Evolutionary conservation across 1,140 invertebrate genomes (phyloP).

Genomic region (Bombus waltoni): DNA sequence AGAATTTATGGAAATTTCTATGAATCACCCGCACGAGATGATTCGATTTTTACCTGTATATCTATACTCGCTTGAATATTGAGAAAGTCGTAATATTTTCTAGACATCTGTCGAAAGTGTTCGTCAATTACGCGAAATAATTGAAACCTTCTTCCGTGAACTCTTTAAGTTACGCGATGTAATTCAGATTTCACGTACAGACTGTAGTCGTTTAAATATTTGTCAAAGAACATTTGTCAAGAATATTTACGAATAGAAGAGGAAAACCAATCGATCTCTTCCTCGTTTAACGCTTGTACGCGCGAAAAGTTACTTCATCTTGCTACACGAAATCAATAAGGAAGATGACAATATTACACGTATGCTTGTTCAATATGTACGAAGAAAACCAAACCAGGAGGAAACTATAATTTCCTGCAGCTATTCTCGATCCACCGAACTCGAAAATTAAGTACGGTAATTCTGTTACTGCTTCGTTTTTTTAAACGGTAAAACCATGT

Average conservation of each 20-base stretch:
- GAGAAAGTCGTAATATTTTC: too few species aligned
- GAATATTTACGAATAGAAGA: too few species aligned
- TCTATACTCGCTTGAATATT: too few species aligned
- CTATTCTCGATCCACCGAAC: not conserved
- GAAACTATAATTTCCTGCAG: not conserved
- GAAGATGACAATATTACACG: slow-evolving; percentile 5
- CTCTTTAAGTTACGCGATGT: too few species aligned
- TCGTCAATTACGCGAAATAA: not conserved
- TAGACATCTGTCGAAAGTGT: too few species aligned
- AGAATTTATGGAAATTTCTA: too few species aligned
- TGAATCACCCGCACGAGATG: too few species aligned
- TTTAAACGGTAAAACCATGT: not conserved
- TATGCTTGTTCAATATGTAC: slow-evolving; percentile 43
- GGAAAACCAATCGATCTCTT: too few species aligned
- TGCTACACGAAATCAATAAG: not conserved
- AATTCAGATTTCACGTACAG: not conserved
- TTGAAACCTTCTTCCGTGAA: too few species aligned
- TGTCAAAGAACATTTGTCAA: too few species aligned
- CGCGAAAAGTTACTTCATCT: not conserved
- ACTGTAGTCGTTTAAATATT: too few species aligned
- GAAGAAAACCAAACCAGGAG: not conserved
- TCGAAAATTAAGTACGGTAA: not conserved
- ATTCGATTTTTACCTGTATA: too few species aligned
- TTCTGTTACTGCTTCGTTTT: not conserved
- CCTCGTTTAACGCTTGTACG: not conserved